Base-by-base conservation (phyloP, 2,113 vertebrate genomes). In the Crotalus helleri region DNA sequence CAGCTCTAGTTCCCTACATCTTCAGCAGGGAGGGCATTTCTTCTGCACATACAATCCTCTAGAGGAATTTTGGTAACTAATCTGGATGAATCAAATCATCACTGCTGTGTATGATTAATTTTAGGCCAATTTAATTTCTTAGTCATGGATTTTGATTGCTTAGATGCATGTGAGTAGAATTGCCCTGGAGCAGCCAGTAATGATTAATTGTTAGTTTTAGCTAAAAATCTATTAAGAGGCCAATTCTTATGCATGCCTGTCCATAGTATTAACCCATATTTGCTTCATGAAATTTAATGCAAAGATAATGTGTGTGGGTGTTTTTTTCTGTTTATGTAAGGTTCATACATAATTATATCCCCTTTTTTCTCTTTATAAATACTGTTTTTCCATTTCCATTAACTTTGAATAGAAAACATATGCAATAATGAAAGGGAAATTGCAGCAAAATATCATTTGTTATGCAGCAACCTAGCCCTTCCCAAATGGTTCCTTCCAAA, bases 91-190 rank as follows among this genome's bases (percentile, higher is more conserved):
- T 97, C 95, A 95, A 97, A 97, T 96, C 3, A 95, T 95, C 96
- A 90, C 88, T 94, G 57, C 90, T 96, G 95, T 95, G 94, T 96
- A 96, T 94, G 94, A 96, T 96, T 97, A 97, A 97, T 97, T 97
- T 96, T 92, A 94, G 95, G 33, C 94, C 96, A 95, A 95, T 97
- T 96, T 96, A 96, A 95, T 96, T 97, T 97, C 96, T 97, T 96
- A 97, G 97, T 96, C 95, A 96, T 94, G 95, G 95, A 1, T 96
- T 96, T 97, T 95, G 86, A 92, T 96, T 90, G 96, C 95, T 95
- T 96, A 93, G 92, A 95, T 74, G 93, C 95, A 94, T 44, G 54
- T 90, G 74, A 92, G 90, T 94, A 5, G 95, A 96, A 96, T 94
- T 97, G 96, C 95, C 95, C 96, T 96, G 96, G 94, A 97, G 94